These are phyloP conservation scores for Drosophila limbata DNA, from an alignment of 2,888 invertebrate species.

Conservation along the genomic window DNA sequence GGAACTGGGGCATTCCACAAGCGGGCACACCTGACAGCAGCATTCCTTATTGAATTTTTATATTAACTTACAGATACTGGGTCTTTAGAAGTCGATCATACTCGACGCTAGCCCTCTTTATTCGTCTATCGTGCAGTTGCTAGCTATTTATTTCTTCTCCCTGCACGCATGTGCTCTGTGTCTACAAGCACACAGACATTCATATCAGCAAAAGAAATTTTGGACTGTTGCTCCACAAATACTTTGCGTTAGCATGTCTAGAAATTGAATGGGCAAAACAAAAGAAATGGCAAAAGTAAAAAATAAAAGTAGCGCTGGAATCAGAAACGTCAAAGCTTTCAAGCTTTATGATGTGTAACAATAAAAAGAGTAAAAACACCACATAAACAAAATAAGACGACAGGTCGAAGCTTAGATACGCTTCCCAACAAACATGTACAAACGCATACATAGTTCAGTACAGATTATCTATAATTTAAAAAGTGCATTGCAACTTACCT, in stretches of 20 bases:
- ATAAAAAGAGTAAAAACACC: slow-evolving; percentile 7
- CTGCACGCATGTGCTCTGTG: slow-evolving; percentile 7
- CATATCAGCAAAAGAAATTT: slow-evolving; percentile 21
- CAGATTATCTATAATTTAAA: not conserved
- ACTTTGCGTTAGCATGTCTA: not conserved
- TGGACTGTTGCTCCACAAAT: slow-evolving; percentile 17
- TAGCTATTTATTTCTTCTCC: not conserved
- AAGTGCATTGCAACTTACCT: slow-evolving; percentile 65
- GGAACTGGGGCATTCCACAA: too few species aligned
- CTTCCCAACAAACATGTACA: not conserved
- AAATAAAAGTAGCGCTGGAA: slow-evolving; percentile 29
- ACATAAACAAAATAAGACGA: not conserved
- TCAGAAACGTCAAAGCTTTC: slow-evolving; percentile 27
- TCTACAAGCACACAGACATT: slow-evolving; percentile 6
- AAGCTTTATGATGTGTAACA: not conserved
- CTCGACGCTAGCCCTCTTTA: not conserved
- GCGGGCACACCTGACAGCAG: too few species aligned
- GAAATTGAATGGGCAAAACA: slow-evolving; percentile 19
- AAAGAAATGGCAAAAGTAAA: slow-evolving; percentile 26
- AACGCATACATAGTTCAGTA: not conserved
- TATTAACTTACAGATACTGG: not conserved
- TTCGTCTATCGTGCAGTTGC: not conserved
- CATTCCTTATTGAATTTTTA: too few species aligned
- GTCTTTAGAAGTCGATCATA: not conserved
- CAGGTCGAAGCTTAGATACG: slow-evolving; percentile 2